Evolutionary conservation across 2,888 invertebrate genomes (phyloP).

Genomic region (Seladonia tumulorum): DNA sequence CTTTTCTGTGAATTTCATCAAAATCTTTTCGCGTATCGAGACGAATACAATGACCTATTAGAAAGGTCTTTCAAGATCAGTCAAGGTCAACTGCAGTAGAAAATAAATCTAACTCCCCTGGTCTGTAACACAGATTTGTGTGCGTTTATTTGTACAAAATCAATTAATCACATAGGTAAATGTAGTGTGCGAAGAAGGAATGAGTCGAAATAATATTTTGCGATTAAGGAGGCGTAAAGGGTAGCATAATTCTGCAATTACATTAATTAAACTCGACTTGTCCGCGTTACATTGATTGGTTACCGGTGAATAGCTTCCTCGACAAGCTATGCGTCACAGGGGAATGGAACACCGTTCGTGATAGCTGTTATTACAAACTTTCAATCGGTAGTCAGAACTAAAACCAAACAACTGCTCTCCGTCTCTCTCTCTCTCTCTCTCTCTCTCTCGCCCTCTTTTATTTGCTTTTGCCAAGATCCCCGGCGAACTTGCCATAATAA

Average conservation of each 20-base stretch:
- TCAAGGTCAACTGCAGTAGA: no score
- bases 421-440: no score
- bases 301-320: background rate
- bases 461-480: background rate
- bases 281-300: background rate
- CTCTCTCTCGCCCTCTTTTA: constrained; percentile 7
- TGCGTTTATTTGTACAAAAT: no score
- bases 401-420: background rate
- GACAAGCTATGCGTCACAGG: background rate
- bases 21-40: no score
- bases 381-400: background rate
- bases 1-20: no score
- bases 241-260: background rate
- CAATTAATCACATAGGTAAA: no score
- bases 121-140: no score
- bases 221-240: background rate
- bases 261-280: background rate
- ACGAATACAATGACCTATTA: no score
- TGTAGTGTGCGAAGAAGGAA: background rate
- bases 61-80: no score
- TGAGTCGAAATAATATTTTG: background rate
- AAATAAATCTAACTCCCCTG: no score
- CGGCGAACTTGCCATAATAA: constrained; percentile 22
- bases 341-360: background rate
- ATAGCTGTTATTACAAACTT: constrained; percentile 1